A percentile compares a stretch with the other conserved stretches of the same genome.
These are phyloP conservation scores for Aelia acuminata DNA, from an alignment of 2,888 invertebrate species.

Conservation along the genomic window DNA sequence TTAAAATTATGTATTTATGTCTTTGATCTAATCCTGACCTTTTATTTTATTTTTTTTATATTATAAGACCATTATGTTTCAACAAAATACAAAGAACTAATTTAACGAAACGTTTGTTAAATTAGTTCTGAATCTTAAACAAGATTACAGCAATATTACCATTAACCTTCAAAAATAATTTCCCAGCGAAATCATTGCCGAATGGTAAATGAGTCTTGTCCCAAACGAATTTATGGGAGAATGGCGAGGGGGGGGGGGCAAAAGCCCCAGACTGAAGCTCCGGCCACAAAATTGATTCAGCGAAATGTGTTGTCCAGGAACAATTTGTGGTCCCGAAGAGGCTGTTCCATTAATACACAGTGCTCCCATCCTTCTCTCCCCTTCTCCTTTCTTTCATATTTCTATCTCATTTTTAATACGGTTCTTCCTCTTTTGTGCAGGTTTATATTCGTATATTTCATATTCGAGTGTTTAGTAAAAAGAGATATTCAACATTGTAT, in stretches of 20 bases:
- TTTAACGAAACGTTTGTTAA: no score
- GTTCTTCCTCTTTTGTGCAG: background rate
- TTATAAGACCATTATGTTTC: no score
- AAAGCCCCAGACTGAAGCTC: background rate
- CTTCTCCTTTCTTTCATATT: slow-evolving; percentile 21
- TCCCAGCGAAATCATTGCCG: background rate
- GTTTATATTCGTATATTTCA: slow-evolving; percentile 11
- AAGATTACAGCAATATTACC: background rate
- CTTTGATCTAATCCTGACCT: no score
- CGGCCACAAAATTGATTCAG: slow-evolving; percentile 29
- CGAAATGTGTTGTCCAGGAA: slow-evolving; percentile 31
- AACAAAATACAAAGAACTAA: no score
- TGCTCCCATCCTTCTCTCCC: slow-evolving; percentile 3
- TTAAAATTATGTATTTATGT: no score
- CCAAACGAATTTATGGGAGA: background rate
- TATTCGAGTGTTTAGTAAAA: background rate
- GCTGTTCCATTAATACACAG: slow-evolving; percentile 20
- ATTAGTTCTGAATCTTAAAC: no score
- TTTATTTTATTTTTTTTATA: no score
- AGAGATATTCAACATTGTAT: background rate
- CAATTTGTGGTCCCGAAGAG: slow-evolving; percentile 3
- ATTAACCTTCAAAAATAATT: background rate
- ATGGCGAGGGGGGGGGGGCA: background rate
- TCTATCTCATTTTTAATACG: background rate
- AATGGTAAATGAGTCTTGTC: background rate